Evolutionary conservation across 2,888 invertebrate genomes (phyloP), one percentile per base, ranked within the genome.

Genomic region (Gasteruption jaculator): DNA sequence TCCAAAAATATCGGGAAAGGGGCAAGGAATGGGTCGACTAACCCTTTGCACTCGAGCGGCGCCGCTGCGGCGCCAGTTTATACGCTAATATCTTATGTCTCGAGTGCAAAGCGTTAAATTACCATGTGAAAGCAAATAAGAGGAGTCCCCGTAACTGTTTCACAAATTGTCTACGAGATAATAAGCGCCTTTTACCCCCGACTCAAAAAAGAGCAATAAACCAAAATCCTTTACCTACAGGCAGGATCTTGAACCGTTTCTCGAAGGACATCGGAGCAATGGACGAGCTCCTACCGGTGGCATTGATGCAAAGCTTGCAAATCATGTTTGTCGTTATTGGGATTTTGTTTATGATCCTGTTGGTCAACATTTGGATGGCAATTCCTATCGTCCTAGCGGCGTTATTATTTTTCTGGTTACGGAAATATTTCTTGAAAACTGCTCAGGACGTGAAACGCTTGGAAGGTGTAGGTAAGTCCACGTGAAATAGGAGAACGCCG

Each of bases 401-500:
- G 1, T 36, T 79, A 2, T 47, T 82, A 10, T 84, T 88, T 72
- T 78, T 79, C 51, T 57, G 76, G 34, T 73, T 81, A 53, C 75
- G 86, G 5, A 54, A 73, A 5, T 71, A 84, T 38, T 89, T 85
- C 64, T 73, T 89, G 44, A 73, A 71, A 34, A 83, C 83, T 3
- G 83, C 86, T 1, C 80, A 87, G 56, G 82, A 82, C 55, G 73
- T 90, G 27, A 90, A 82, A 71, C 76, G 82, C 68, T 71, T 76
- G 3, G 78, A 78, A 60, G 75, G 76, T 43, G 60, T 71, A 25
- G 68, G 77, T 74, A 65, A 68, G 70, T 62, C n/a, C n/a, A n/a
- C n/a, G n/a, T n/a, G n/a, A n/a, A n/a, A n/a, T n/a, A 32, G 5
- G 2, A 24, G n/a, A n/a, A n/a, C n/a, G n/a, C n/a, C n/a, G n/a